These are phyloP conservation scores for Abrostola tripartita DNA, from an alignment of 2,888 invertebrate genomes.

Conservation along the genomic window DNA sequence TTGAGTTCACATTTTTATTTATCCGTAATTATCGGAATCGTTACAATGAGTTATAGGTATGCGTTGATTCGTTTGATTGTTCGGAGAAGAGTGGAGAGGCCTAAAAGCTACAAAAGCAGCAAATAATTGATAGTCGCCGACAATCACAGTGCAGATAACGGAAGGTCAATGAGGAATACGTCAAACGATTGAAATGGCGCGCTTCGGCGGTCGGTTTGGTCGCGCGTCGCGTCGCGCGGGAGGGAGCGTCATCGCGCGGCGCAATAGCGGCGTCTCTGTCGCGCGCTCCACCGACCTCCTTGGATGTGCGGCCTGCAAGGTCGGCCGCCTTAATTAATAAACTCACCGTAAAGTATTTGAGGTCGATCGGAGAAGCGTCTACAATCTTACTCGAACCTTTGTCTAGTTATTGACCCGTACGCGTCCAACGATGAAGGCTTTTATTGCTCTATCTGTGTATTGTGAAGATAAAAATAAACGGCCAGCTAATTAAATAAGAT, in stretches of 20 bases:
- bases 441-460: slow-evolving; percentile 66
- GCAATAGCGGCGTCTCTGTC: slow-evolving; percentile 70
- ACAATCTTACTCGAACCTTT: slow-evolving; percentile 85
- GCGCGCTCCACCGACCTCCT: slow-evolving; percentile 82
- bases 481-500: slow-evolving; percentile 49
- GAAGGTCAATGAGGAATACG: slow-evolving; percentile 86
- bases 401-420: slow-evolving; percentile 86
- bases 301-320: slow-evolving; percentile 87
- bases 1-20: slow-evolving; percentile 54
- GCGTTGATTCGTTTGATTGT: slow-evolving; percentile 13
- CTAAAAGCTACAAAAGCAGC: slow-evolving; percentile 21
- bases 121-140: slow-evolving; percentile 64
- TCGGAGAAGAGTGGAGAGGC: slow-evolving; percentile 19
- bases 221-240: slow-evolving; percentile 59
- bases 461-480: slow-evolving; percentile 41
- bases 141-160: slow-evolving; percentile 83
- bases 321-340: slow-evolving; percentile 88
- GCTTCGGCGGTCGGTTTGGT: slow-evolving; percentile 72
- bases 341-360: slow-evolving; percentile 88
- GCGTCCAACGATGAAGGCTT: slow-evolving; percentile 70
- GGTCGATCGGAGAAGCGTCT: slow-evolving; percentile 85
- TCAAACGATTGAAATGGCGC: slow-evolving; percentile 77
- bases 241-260: slow-evolving; percentile 48
- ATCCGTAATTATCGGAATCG: slow-evolving; percentile 44
- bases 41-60: slow-evolving; percentile 26